Conservation (phyloP, 2,888 invertebrate species). For the Phyllotreta striolata region DNA sequence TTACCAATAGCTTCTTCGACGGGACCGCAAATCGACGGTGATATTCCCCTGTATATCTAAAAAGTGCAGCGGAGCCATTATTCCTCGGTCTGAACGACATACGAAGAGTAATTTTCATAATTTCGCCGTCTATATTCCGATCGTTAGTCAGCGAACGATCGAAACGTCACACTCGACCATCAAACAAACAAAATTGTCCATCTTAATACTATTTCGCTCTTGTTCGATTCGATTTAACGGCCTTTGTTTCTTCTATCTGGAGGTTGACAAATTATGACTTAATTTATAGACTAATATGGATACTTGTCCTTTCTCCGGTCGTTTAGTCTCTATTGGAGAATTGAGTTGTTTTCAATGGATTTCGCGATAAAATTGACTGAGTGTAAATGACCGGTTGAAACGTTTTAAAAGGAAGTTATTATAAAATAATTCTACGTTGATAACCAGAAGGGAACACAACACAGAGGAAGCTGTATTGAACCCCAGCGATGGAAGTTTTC, state of each 20-base stretch:
- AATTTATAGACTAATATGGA: constrained; percentile 32
- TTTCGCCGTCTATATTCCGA: constrained; percentile 69
- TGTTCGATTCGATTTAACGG: constrained; percentile 31
- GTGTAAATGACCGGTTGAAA: no score
- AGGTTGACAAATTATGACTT: constrained; percentile 39
- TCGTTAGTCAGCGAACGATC: constrained; percentile 64
- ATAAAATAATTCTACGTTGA: no score
- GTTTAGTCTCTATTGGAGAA: constrained; percentile 5
- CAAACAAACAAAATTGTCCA: constrained; percentile 59
- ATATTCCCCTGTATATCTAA: no score
- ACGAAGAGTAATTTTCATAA: constrained; percentile 66
- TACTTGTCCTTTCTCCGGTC: constrained; percentile 4
- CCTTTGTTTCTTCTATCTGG: constrained; percentile 32
- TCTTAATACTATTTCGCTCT: constrained; percentile 41
- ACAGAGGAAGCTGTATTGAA: no score
- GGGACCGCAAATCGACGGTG: no score
- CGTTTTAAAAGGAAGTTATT: no score
- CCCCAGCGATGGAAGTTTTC: no score
- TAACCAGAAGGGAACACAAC: no score
- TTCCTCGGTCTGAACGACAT: constrained; percentile 58
- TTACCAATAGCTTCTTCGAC: no score
- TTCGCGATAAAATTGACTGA: no score
- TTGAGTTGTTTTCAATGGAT: background rate
- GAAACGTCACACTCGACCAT: constrained; percentile 61
- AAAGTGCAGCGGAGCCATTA: constrained; percentile 33